Base-by-base conservation (phyloP, 2,113 vertebrate species). In the Corythaixoides concolor region DNA sequence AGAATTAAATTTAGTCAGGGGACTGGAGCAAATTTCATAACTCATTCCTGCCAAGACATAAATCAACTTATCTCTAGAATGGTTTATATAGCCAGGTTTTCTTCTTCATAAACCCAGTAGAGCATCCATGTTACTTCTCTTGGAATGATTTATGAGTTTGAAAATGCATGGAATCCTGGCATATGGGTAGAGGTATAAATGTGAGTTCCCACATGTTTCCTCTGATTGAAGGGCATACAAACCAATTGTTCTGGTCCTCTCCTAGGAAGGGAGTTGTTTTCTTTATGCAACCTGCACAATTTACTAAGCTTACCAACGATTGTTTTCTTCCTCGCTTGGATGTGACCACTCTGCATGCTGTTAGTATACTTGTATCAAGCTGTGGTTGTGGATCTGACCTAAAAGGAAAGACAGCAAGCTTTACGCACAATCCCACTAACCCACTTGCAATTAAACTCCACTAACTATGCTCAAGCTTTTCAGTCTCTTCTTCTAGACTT, bases 1-100 rank as follows among this genome's bases (percentile, higher is more conserved):
- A 63, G 80, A 92, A 92, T 89, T 95, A 72, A 93, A 89, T 94
- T 97, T 87, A 78, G 53, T 69, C 21, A 32, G 20, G 39, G 15
- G 49, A 81, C 88, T 87, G 86, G 45, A 94, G 62, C 69, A 93
- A 93, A 94, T 93, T 90, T 95, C 77, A 64, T 90, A 89, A 92
- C 68, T 93, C 73, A 90, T 74, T 89, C 58, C 73, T 92, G 77
- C 77, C 69, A 69, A 85, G 91, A 87, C 66, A 73, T 86, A 96
- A 86, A 95, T 93, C 86, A 95, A 2, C 35, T 93, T 88, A 81
- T 35, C 58, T 95, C 69, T 85, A 95, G 95, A 95, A 64, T 69
- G 62, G 69, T 87, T 96, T 90, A 87, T 35, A 28, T 90, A 80
- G 85, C 55, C 64, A 83, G 28, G 23, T 93, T 97, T 95, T 95